These are phyloP conservation scores for Trematomus bernacchii DNA, from an alignment of 2,797 vertebrate species.

Conservation along the genomic window DNA sequence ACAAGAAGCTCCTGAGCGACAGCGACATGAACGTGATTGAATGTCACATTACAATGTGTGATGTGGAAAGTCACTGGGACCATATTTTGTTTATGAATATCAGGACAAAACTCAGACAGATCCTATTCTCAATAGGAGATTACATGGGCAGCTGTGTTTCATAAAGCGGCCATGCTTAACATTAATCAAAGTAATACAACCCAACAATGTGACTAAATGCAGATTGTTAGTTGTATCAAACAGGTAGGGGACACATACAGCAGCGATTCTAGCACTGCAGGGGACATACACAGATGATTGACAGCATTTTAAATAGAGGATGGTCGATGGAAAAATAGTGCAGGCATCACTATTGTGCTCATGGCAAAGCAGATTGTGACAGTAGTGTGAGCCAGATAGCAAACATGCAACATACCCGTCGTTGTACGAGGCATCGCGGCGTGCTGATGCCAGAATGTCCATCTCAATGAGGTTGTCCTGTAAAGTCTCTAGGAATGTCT, in stretches of 20 bases:
- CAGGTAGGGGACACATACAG: constrained; percentile 47
- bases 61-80: constrained; percentile 67
- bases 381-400: constrained; percentile 62
- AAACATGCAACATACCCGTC: constrained; percentile 95
- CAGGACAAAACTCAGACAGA: constrained; percentile 48
- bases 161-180: constrained; percentile 58
- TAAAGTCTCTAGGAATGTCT: constrained; percentile 99
- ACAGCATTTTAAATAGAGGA: constrained; percentile 60
- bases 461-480: constrained; percentile 99
- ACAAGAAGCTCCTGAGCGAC: constrained; percentile 64
- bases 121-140: constrained; percentile 40
- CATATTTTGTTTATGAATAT: constrained; percentile 60
- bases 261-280: constrained; percentile 35
- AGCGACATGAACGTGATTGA: constrained; percentile 73
- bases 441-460: constrained; percentile 98
- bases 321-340: constrained; percentile 58
- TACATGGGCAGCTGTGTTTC: constrained; percentile 30
- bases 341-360: constrained; percentile 65
- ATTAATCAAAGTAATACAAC: constrained; percentile 56
- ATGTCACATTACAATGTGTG: constrained; percentile 67
- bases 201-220: constrained; percentile 65
- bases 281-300: constrained; percentile 56
- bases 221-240: constrained; percentile 66
- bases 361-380: constrained; percentile 79
- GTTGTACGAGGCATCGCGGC: constrained; percentile 93